phyloP scores from a whole-genome alignment of 2,113 vertebrate species.

The Seriola quinqueradiata region DNA sequence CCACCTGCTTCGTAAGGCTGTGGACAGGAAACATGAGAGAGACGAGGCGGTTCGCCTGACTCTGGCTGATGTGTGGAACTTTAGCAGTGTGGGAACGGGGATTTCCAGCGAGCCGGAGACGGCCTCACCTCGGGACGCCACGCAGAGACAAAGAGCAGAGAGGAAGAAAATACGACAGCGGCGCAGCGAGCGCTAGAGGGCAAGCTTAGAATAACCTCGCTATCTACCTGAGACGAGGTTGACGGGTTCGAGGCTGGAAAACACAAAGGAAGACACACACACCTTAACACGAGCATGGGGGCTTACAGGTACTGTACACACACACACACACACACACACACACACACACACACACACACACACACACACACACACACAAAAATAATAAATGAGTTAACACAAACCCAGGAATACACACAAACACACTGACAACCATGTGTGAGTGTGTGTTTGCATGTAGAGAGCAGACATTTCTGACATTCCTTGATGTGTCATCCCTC shows the following conservation, averaged over 20 bases:
- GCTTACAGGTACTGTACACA: neutral
- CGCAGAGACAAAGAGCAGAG: conserved; percentile 65
- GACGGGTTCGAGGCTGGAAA: conserved; percentile 46
- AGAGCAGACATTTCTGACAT: conserved; percentile 60
- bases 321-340: neutral
- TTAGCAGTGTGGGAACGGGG: conserved; percentile 74
- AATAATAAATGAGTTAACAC: conserved; percentile 5
- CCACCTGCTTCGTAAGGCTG: conserved; percentile 32
- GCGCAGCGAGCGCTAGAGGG: conserved; percentile 55
- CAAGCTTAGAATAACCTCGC: conserved; percentile 66
- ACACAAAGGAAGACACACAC: conserved; percentile 11
- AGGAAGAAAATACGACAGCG: conserved; percentile 65
- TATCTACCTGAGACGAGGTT: conserved; percentile 63
- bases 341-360: neutral
- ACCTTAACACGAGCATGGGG: neutral
- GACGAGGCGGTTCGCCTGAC: conserved; percentile 9
- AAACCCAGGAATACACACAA: neutral
- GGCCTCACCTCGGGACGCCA: conserved; percentile 64
- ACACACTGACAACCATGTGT: conserved; percentile 17
- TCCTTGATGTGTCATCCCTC: conserved; percentile 12
- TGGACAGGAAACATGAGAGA: conserved; percentile 51
- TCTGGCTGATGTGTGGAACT: conserved; percentile 51
- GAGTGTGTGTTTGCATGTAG: conserved; percentile 29
- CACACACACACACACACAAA: neutral
- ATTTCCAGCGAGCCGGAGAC: conserved; percentile 64